phyloP scores from a whole-genome alignment of 1,140 invertebrate genomes.

The Habropoda laboriosa region DNA sequence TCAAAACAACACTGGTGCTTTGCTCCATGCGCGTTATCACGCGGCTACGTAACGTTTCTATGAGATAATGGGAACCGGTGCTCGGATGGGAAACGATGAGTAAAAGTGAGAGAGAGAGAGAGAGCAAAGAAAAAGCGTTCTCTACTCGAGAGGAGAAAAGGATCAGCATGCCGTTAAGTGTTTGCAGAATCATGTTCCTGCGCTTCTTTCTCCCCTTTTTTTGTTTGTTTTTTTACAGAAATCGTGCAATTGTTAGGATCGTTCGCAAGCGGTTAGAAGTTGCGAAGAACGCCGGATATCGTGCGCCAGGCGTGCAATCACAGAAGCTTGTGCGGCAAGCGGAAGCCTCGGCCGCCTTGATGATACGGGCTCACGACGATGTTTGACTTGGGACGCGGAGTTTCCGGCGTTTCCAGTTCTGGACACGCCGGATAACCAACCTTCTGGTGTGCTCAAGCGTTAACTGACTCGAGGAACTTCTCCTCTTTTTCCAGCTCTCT shows the following conservation, averaged over 20 bases:
- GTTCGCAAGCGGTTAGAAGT: slow-evolving; percentile 18
- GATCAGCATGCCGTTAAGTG: slow-evolving; percentile 29
- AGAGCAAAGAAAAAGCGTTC: slow-evolving; percentile 38
- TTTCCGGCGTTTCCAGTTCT: not conserved
- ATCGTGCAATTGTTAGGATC: slow-evolving; percentile 15
- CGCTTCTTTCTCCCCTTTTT: not conserved
- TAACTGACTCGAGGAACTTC: not conserved
- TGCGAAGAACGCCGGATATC: not conserved
- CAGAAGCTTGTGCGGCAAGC: slow-evolving; percentile 1
- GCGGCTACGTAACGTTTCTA: slow-evolving; percentile 50
- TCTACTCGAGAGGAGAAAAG: not conserved
- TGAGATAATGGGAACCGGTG: slow-evolving; percentile 59
- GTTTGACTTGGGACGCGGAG: not conserved
- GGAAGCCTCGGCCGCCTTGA: not conserved
- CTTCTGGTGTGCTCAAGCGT: too few relatives aligned
- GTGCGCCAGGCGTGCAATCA: slow-evolving; percentile 1
- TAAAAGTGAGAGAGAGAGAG: slow-evolving; percentile 37
- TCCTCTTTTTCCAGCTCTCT: too few relatives aligned
- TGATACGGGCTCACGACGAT: not conserved
- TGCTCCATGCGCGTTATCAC: slow-evolving; percentile 50
- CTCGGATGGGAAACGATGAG: slow-evolving; percentile 46
- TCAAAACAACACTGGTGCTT: slow-evolving; percentile 55
- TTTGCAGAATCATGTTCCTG: not conserved
- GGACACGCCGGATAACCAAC: not conserved
- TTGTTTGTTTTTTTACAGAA: not conserved